phyloP scores from a whole-genome alignment of 2,797 vertebrate genomes.

The Mormyrus proboscirostris region DNA sequence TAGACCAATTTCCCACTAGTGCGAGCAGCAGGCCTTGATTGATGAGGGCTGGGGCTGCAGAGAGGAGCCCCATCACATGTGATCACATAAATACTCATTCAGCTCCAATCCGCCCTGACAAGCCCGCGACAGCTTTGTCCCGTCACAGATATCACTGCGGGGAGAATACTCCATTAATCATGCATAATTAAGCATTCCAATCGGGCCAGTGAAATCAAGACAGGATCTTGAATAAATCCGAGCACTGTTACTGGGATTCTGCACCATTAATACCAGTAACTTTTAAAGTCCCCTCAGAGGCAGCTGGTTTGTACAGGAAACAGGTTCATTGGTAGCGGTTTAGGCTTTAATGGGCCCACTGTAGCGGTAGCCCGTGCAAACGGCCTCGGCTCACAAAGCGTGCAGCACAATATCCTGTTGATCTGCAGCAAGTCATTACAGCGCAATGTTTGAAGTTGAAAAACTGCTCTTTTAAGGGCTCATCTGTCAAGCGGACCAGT shows the following conservation, averaged over 20 bases:
- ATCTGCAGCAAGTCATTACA: slow-evolving; percentile 43
- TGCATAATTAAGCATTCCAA: slow-evolving; percentile 97
- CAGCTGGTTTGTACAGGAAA: slow-evolving; percentile 68
- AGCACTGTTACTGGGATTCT: slow-evolving; percentile 74
- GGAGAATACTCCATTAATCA: slow-evolving; percentile 99
- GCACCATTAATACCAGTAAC: slow-evolving; percentile 71
- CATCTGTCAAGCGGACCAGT: slow-evolving; percentile 44
- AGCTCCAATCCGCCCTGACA: slow-evolving; percentile 99
- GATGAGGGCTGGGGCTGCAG: slow-evolving; percentile 97
- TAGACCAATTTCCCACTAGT: slow-evolving; percentile 98
- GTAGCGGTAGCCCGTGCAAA: slow-evolving; percentile 60
- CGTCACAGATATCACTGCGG: slow-evolving; percentile 98
- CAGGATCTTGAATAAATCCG: slow-evolving; percentile 70
- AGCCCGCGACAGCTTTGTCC: slow-evolving; percentile 98
- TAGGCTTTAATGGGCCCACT: slow-evolving; percentile 62
- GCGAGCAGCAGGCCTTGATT: slow-evolving; percentile 84
- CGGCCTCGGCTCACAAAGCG: slow-evolving; percentile 50
- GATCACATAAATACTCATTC: slow-evolving; percentile 99
- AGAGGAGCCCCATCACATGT: slow-evolving; percentile 99
- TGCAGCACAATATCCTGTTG: slow-evolving; percentile 63
- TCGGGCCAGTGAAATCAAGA: slow-evolving; percentile 79
- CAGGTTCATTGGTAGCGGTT: slow-evolving; percentile 67
- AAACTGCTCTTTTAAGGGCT: slow-evolving; percentile 54
- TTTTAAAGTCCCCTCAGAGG: slow-evolving; percentile 63
- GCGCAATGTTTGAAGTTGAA: slow-evolving; percentile 59